Percentiles rank a stretch among this genome's conserved stretches.
Conservation (phyloP, 2,888 invertebrate genomes). For the Drosophila buzzatii region DNA sequence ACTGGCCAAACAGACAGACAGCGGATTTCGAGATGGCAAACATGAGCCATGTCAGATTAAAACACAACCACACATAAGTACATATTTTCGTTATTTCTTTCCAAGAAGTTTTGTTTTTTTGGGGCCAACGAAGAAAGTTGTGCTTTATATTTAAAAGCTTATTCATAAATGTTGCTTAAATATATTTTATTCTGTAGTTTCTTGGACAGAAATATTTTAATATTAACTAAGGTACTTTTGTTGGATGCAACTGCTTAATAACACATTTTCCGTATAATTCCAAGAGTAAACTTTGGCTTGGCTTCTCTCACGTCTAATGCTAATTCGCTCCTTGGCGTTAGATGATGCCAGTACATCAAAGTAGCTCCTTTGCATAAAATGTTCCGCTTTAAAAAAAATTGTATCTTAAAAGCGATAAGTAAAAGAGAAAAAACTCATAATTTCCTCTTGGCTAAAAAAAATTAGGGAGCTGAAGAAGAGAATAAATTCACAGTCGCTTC, state of each 20-base stretch:
- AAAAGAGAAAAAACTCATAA: conserved; percentile 64
- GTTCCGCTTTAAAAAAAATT: conserved; percentile 13
- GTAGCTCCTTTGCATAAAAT: conserved; percentile 7
- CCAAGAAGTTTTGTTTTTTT: not conserved
- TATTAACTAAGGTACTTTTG: no score
- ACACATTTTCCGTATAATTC: not conserved
- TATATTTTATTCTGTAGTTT: not conserved
- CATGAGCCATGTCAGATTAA: conserved; percentile 35
- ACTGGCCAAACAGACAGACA: conserved; percentile 45
- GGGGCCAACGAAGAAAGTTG: not conserved
- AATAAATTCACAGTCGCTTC: conserved; percentile 54
- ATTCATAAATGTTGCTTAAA: not conserved
- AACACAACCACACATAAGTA: conserved; percentile 8
- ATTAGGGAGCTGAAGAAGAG: conserved; percentile 21
- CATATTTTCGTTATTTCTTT: not conserved
- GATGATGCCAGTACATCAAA: conserved; percentile 11
- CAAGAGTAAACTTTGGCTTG: not conserved
- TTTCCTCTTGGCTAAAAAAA: conserved; percentile 61
- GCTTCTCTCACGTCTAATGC: not conserved
- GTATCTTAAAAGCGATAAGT: conserved; percentile 19
- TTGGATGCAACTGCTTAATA: not conserved
- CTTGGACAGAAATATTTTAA: not conserved
- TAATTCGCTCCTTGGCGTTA: not conserved
- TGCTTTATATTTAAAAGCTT: not conserved
- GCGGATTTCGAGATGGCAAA: conserved; percentile 42